Evolutionary conservation across 2,797 vertebrate species (phyloP).

Genomic region (Galagoides demidoff): DNA sequence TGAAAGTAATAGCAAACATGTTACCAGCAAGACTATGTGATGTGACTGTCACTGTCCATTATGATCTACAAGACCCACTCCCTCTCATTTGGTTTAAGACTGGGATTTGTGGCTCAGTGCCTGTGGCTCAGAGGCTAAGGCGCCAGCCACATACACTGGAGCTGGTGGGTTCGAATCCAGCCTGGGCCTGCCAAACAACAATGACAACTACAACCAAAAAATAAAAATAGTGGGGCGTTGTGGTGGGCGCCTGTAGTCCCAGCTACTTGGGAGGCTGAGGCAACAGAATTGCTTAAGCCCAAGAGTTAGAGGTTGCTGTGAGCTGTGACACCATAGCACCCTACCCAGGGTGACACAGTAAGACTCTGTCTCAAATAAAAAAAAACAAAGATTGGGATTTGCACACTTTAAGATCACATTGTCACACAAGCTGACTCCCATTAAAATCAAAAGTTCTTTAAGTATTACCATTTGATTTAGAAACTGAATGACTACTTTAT

Average conservation of each 20-base stretch:
- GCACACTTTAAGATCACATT: not conserved
- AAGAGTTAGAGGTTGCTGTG: too few species aligned
- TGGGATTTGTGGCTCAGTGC: not conserved
- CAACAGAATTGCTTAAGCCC: too few species aligned
- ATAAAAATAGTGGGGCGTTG: too few species aligned
- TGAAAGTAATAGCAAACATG: not conserved
- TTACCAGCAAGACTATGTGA: not conserved
- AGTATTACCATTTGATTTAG: not conserved
- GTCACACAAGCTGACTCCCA: not conserved
- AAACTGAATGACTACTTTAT: not conserved
- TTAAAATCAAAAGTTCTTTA: conserved; percentile 5
- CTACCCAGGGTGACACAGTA: too few species aligned
- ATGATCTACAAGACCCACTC: not conserved
- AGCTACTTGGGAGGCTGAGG: too few species aligned
- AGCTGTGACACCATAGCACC: too few species aligned
- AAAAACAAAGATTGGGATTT: not conserved
- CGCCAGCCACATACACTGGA: too few species aligned
- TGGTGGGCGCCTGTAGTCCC: too few species aligned
- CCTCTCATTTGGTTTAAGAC: not conserved
- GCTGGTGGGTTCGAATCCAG: too few species aligned
- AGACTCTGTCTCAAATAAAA: too few species aligned
- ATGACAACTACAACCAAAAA: too few species aligned
- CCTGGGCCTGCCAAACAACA: too few species aligned
- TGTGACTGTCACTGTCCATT: not conserved
- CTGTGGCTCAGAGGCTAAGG: not conserved